These are phyloP conservation scores for Drosophila basisetae DNA, from an alignment of 2,888 invertebrate species.

Conservation along the genomic window DNA sequence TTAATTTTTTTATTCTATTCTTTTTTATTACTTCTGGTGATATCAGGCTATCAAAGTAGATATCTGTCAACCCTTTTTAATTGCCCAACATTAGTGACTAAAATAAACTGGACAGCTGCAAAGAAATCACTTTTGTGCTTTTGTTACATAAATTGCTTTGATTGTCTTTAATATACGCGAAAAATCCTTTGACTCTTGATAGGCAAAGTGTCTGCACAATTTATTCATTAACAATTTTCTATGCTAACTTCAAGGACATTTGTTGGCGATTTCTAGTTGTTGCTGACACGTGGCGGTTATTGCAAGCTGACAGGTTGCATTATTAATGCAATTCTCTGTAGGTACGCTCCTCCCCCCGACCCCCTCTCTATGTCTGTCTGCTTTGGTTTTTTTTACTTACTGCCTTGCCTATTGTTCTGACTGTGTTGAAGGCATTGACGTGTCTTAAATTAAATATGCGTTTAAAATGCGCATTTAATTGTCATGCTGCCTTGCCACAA, in stretches of 20 bases:
- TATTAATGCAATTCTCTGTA: constrained; percentile 32
- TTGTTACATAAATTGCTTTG: constrained; percentile 42
- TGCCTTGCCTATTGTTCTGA: background rate
- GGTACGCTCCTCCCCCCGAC: background rate
- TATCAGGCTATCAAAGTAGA: constrained; percentile 25
- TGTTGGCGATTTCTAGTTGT: constrained; percentile 5
- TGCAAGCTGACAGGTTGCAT: constrained; percentile 33
- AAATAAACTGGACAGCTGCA: constrained; percentile 24
- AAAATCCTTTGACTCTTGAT: constrained; percentile 6
- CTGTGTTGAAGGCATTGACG: constrained; percentile 36
- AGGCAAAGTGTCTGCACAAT: constrained; percentile 5
- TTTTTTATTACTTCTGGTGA: constrained; percentile 8
- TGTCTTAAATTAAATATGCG: constrained; percentile 43
- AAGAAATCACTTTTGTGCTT: constrained; percentile 17
- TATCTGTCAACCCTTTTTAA: constrained; percentile 52
- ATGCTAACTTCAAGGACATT: constrained; percentile 34
- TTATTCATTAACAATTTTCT: constrained; percentile 27
- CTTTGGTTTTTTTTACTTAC: background rate
- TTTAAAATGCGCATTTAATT: constrained; percentile 33
- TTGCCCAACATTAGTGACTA: constrained; percentile 31
- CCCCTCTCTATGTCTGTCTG: background rate
- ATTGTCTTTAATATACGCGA: constrained; percentile 27
- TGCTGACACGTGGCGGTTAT: constrained; percentile 19
- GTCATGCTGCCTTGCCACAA: constrained; percentile 7
- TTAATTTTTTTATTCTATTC: constrained; percentile 15